Evolutionary conservation across 2,113 vertebrate genomes (phyloP).

Genomic region (Amphilophus citrinellus): DNA sequence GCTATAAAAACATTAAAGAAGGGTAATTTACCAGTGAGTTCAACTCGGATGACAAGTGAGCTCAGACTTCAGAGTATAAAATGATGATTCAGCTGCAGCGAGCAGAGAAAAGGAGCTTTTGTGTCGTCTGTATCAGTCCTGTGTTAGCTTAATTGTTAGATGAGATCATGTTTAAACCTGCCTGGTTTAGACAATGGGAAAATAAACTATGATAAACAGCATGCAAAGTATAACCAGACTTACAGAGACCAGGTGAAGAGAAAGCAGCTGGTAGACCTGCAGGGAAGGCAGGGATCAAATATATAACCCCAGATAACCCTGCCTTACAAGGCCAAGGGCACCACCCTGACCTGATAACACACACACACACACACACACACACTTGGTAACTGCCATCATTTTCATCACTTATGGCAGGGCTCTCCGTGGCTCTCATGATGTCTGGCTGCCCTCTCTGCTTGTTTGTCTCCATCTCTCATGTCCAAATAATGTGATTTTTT

Average conservation of each 20-base stretch:
- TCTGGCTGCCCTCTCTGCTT: constrained; percentile 55
- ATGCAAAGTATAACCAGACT: constrained; percentile 37
- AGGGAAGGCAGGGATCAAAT: constrained; percentile 66
- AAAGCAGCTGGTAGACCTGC: constrained; percentile 55
- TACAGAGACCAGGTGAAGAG: constrained; percentile 65
- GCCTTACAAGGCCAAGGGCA: constrained; percentile 78
- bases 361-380: constrained; percentile 42
- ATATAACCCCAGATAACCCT: constrained; percentile 77
- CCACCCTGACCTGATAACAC: constrained; percentile 57
- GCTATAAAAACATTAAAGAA: background rate
- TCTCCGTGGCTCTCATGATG: constrained; percentile 44
- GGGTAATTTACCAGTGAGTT: constrained; percentile 53
- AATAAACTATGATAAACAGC: background rate
- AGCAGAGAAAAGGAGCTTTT: constrained; percentile 9
- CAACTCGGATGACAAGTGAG: constrained; percentile 27
- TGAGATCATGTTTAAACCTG: background rate
- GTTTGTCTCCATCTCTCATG: constrained; percentile 35
- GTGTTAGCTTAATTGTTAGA: background rate
- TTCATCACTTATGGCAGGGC: constrained; percentile 58
- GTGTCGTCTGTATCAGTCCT: background rate
- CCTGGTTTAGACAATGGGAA: background rate
- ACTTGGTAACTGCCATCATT: constrained; percentile 48
- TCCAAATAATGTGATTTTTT: constrained; percentile 71
- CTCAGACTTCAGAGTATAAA: constrained; percentile 29
- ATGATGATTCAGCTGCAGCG: constrained; percentile 55